These are phyloP conservation scores for Sinohyriopsis cumingii DNA, from an alignment of 2,888 invertebrate species.

Conservation along the genomic window DNA sequence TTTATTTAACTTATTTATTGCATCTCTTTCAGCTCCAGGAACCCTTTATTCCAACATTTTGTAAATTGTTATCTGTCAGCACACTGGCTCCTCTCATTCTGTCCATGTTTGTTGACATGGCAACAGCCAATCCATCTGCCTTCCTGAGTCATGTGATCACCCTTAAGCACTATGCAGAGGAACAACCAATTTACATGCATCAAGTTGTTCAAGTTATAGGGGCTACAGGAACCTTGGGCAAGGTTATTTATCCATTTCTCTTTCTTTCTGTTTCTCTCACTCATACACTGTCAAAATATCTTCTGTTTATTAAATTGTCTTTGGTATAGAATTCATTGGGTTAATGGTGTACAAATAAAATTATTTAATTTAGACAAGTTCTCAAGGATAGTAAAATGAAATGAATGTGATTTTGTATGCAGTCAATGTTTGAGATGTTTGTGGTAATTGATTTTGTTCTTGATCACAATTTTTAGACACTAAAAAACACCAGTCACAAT, in stretches of 20 bases:
- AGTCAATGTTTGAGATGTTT: no score
- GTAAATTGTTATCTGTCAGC: slow-evolving; percentile 81
- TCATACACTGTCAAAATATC: not conserved
- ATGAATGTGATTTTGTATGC: no score
- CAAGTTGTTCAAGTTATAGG: slow-evolving; percentile 70
- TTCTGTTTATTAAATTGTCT: no score
- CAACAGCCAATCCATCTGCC: slow-evolving; percentile 80
- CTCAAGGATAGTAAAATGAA: no score
- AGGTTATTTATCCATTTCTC: slow-evolving; percentile 57
- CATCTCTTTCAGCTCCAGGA: slow-evolving; percentile 79
- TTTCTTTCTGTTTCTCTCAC: not conserved
- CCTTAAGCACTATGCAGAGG: slow-evolving; percentile 76
- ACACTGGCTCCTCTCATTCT: slow-evolving; percentile 79
- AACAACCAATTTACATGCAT: slow-evolving; percentile 63
- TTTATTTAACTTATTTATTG: not conserved
- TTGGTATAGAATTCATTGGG: no score
- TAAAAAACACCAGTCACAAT: no score
- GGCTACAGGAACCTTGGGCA: slow-evolving; percentile 69
- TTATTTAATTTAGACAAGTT: no score
- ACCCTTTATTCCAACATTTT: slow-evolving; percentile 86
- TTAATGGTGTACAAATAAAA: no score
- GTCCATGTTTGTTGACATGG: slow-evolving; percentile 84
- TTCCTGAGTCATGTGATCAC: slow-evolving; percentile 82
- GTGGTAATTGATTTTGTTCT: no score
- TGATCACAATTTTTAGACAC: no score